Evolutionary conservation across 2,113 vertebrate genomes (phyloP).

Genomic region (Podilymbus podiceps): DNA sequence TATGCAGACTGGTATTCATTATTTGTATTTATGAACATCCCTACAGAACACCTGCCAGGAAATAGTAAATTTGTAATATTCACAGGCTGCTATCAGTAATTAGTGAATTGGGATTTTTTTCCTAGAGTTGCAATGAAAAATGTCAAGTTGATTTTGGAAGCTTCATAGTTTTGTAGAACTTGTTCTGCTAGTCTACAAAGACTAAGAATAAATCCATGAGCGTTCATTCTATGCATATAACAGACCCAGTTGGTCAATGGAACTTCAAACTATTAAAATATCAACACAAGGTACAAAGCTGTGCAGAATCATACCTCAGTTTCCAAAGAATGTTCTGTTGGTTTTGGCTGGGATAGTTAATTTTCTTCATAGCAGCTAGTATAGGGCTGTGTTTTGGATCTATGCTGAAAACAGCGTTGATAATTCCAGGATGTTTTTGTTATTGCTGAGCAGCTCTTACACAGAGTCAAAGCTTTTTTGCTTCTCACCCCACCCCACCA

Average conservation of each 20-base stretch:
- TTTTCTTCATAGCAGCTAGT: no score
- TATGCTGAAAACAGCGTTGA: no score
- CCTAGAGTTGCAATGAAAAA: background rate
- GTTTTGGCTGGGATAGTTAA: no score
- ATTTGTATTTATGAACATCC: background rate
- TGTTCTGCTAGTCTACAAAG: background rate
- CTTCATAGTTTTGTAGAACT: background rate
- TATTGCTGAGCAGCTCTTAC: no score
- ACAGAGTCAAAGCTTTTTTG: no score
- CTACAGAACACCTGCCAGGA: background rate
- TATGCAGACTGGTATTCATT: background rate
- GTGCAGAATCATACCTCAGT: background rate
- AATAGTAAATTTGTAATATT: background rate
- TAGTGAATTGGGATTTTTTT: background rate
- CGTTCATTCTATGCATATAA: background rate
- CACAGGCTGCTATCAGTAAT: background rate
- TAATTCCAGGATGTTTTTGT: no score
- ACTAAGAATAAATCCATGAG: background rate
- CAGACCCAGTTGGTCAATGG: background rate
- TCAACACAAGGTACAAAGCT: background rate
- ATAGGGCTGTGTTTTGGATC: no score
- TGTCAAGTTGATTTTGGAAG: background rate
- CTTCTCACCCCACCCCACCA: no score
- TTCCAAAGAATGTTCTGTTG: background rate
- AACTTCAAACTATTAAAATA: background rate